Evolutionary conservation across 2,113 vertebrate species (phyloP).

Genomic region (Rhinolophus sinicus): DNA sequence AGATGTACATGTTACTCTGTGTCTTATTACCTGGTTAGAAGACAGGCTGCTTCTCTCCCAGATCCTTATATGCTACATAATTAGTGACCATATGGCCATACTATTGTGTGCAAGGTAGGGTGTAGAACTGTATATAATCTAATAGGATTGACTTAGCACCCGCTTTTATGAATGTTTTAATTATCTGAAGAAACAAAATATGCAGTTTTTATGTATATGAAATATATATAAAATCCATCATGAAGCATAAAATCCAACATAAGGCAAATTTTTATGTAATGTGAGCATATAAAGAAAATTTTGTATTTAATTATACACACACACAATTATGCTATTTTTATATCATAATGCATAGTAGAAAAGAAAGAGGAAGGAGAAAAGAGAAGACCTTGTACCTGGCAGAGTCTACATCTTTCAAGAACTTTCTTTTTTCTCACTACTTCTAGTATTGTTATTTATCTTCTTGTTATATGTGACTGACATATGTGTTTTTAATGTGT

Average conservation of each 20-base stretch:
- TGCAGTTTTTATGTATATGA: not conserved
- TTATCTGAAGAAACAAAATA: not conserved
- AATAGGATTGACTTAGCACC: not conserved
- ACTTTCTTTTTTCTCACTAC: not conserved
- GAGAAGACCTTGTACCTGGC: not conserved
- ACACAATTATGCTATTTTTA: not conserved
- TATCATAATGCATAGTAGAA: constrained; percentile 1
- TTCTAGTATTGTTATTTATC: not conserved
- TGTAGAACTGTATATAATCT: not conserved
- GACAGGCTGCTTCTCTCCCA: not conserved
- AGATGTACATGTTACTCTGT: not conserved
- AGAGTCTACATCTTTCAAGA: not conserved
- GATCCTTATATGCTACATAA: not conserved
- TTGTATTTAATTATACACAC: not conserved
- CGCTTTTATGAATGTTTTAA: constrained; percentile 18
- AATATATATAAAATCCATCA: not conserved
- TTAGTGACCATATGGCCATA: not conserved
- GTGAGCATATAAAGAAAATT: not conserved
- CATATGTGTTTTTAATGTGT: not conserved
- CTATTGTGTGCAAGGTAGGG: not conserved
- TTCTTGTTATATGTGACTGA: not conserved
- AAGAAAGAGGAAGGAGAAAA: not conserved
- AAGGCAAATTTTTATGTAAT: constrained; percentile 17
- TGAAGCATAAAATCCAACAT: not conserved
- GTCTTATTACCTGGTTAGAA: not conserved